Evolutionary conservation across 2,888 invertebrate genomes (phyloP), one percentile per base, ranked within the genome.

Genomic region (Cremastinae sp.): DNA sequence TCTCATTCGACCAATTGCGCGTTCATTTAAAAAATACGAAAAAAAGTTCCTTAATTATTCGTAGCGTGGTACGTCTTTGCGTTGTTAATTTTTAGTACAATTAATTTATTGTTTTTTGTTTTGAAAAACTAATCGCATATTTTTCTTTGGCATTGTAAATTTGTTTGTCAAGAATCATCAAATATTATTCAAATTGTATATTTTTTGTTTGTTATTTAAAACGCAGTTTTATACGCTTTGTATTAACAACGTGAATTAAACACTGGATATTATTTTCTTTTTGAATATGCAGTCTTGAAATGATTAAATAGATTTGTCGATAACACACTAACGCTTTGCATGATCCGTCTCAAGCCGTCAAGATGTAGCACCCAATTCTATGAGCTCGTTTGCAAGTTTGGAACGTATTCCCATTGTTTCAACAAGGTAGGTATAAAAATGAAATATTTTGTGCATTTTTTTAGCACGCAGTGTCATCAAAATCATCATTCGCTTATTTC

Each of bases 301-400:
- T 10, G 49, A 34, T 43, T 38, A 51, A 64, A 64, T 45, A 41
- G 58, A 28, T 75, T 78, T 84, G 74, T 84, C 78, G 84, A 51
- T 64, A 85, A 85, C 83, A 80, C 84, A 86, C 86, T 87, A 85
- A 86, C 85, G 85, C 85, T 85, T 86, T 86, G 86, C 86, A 87
- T 86, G 86, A 82, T 85, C 84, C 83, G 84, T 81, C 81, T 76
- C 84, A 85, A 87, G 86, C 82, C 86, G 83, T 79, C 85, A 80
- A 86, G 86, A 85, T 81, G 84, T 86, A 86, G 85, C 85, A 83
- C 80, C 83, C 82, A 85, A 86, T 84, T 86, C 85, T 84, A 85
- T 86, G 84, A 87, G 83, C 86, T 86, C 85, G 83, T 86, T 84
- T 83, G 84, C 86, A 86, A 85, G 85, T 86, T 87, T 78, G 86